Evolutionary conservation across 2,797 vertebrate species (phyloP).

Genomic region (Sebastes vulpes): DNA sequence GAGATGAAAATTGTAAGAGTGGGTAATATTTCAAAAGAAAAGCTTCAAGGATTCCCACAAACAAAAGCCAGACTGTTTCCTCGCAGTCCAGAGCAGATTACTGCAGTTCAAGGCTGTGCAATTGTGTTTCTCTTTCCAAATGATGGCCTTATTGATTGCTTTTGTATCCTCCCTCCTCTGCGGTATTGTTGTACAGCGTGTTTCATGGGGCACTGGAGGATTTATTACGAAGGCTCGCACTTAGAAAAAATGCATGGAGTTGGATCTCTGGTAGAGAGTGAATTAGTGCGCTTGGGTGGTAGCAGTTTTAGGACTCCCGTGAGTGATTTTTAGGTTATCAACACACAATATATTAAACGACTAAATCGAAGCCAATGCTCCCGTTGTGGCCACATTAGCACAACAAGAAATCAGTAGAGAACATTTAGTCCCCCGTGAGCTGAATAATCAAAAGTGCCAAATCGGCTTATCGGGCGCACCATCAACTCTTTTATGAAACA

Average conservation of each 20-base stretch:
- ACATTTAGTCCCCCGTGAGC: not conserved
- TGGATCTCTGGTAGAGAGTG: constrained; percentile 21
- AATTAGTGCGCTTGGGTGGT: constrained; percentile 11
- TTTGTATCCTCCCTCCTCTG: constrained; percentile 32
- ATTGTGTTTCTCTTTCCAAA: constrained; percentile 46
- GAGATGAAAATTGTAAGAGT: constrained; percentile 23
- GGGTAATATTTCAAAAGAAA: constrained; percentile 44
- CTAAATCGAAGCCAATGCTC: not conserved
- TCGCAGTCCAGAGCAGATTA: constrained; percentile 24
- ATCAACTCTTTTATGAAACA: not conserved
- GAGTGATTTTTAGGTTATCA: constrained; percentile 28
- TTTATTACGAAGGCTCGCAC: constrained; percentile 33
- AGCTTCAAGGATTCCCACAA: constrained; percentile 48
- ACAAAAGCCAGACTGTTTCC: constrained; percentile 40
- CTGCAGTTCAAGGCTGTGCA: constrained; percentile 30
- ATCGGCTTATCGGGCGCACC: not conserved
- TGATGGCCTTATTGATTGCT: constrained; percentile 67
- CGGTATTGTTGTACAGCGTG: constrained; percentile 23
- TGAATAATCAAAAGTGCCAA: constrained; percentile 2
- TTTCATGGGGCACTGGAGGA: constrained; percentile 26
- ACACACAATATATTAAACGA: constrained; percentile 15
- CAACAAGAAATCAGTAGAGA: not conserved
- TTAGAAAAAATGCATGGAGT: constrained; percentile 4
- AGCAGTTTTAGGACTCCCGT: constrained; percentile 18
- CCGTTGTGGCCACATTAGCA: not conserved